A percentile compares a stretch with the other conserved stretches of the same genome.
Evolutionary conservation across 2,888 invertebrate genomes (phyloP).

Genomic region (Protonemura montana): DNA sequence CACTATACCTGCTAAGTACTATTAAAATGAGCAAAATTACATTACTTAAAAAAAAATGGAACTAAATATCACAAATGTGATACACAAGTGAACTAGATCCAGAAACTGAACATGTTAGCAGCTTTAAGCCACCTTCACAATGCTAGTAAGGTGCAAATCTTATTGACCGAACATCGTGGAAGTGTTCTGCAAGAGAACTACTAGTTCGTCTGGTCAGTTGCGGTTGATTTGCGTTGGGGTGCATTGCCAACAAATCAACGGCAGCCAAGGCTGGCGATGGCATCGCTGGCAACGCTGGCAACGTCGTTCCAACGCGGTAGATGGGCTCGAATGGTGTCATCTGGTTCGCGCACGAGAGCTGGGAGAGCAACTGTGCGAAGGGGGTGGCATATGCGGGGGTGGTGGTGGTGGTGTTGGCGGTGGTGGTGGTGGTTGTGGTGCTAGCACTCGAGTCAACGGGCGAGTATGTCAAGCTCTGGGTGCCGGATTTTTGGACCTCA

Average conservation of each 20-base stretch:
- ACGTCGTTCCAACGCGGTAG: neutral
- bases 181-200: neutral
- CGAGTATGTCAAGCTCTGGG: constrained; percentile 50
- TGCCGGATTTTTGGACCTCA: constrained; percentile 76
- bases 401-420: constrained; percentile 67
- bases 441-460: constrained; percentile 58
- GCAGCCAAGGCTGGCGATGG: neutral
- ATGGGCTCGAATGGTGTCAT: neutral
- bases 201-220: neutral
- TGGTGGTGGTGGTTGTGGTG: constrained; percentile 67
- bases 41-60: too few species aligned
- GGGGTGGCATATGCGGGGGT: constrained; percentile 72
- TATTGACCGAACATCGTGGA: neutral
- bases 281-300: neutral
- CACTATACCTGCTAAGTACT: too few species aligned
- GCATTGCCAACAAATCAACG: neutral
- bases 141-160: neutral
- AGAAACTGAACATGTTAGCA: too few species aligned
- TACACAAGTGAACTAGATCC: too few species aligned
- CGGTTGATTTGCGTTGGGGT: neutral
- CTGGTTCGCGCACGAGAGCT: constrained; percentile 78
- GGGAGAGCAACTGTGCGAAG: constrained; percentile 90
- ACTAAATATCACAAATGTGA: too few species aligned
- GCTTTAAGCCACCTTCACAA: neutral
- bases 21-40: too few species aligned